A percentile compares a stretch with the other conserved stretches of the same genome.
These are phyloP conservation scores for Tethea ocularis DNA, from an alignment of 2,888 invertebrate species.

Conservation along the genomic window DNA sequence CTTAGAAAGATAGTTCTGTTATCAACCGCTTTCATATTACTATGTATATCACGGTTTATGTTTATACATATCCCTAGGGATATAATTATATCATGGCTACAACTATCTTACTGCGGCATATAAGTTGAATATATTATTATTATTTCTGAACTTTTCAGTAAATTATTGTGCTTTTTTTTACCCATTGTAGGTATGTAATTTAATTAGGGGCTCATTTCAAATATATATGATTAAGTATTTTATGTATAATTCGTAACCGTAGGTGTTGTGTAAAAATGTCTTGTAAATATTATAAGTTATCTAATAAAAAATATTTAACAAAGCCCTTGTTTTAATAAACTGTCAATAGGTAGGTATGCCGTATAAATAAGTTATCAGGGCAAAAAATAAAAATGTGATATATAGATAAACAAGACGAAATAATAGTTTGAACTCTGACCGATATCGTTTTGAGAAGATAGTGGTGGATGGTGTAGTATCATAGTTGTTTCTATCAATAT, in stretches of 20 bases:
- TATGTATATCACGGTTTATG: no score
- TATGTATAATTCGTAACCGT: background rate
- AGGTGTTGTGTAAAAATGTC: slow-evolving; percentile 4
- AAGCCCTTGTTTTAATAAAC: background rate
- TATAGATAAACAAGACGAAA: slow-evolving; percentile 41
- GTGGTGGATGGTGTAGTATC: background rate
- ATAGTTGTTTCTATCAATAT: background rate
- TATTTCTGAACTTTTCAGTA: no score
- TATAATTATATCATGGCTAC: no score
- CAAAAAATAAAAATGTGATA: background rate
- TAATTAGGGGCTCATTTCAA: no score
- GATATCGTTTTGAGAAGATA: slow-evolving; percentile 18
- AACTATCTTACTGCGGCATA: no score
- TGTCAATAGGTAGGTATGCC: background rate
- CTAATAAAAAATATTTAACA: background rate
- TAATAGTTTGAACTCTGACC: slow-evolving; percentile 36
- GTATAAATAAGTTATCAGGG: background rate
- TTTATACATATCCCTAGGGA: no score
- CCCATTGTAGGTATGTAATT: background rate
- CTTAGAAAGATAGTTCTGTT: no score
- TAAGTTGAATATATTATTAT: no score
- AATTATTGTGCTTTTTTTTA: no score
- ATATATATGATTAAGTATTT: background rate
- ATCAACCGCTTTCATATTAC: no score
- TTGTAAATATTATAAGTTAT: slow-evolving; percentile 1